Conservation (phyloP, 2,888 invertebrate genomes). For the Phragmatobia fuliginosa region DNA sequence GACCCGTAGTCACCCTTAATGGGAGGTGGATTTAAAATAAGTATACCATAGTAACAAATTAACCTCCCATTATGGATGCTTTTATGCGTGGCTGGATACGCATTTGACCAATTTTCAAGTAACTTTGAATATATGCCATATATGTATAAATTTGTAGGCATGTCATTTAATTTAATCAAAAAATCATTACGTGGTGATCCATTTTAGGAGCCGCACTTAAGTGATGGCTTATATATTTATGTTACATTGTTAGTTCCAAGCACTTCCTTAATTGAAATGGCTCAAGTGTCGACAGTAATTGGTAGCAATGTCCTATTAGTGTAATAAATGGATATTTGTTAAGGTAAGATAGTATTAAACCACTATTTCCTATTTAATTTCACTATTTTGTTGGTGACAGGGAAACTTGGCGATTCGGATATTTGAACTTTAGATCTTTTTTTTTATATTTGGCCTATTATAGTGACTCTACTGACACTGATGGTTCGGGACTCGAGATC, state of each 20-base stretch:
- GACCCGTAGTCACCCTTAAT: too few species aligned
- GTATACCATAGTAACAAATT: too few species aligned
- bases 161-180: not conserved
- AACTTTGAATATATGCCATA: not conserved
- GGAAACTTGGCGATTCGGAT: too few species aligned
- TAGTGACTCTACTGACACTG: too few species aligned
- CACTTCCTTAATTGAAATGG: constrained; percentile 51
- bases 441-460: too few species aligned
- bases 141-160: not conserved
- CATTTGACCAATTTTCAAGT: too few species aligned
- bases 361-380: not conserved
- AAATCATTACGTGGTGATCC: not conserved
- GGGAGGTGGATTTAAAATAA: too few species aligned
- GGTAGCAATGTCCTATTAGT: constrained; percentile 8
- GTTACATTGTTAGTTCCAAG: constrained; percentile 26
- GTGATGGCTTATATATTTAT: not conserved
- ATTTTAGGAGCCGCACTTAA: not conserved
- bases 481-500: too few species aligned
- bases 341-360: not conserved
- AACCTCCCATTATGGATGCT: too few species aligned
- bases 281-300: constrained; percentile 13
- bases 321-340: constrained; percentile 19
- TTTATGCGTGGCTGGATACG: too few species aligned
- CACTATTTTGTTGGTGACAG: not conserved
- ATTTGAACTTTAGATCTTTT: too few species aligned